Evolutionary conservation across 2,113 vertebrate species (phyloP).

Genomic region (Gorsachius goisagi): DNA sequence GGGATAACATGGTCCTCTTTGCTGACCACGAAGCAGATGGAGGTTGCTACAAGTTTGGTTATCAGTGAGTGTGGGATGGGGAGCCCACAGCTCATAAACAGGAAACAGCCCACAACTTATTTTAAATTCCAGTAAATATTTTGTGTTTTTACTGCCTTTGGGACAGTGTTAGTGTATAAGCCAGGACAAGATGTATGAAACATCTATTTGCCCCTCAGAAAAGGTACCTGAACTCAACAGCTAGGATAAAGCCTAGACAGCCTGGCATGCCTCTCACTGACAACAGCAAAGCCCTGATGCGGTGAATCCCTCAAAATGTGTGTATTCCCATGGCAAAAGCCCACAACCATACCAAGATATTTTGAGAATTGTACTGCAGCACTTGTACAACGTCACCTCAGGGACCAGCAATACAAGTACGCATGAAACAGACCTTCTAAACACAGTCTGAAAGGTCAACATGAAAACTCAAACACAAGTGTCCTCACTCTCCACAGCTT

Average conservation of each 20-base stretch:
- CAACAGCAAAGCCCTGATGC: neutral
- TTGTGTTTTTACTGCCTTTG: neutral
- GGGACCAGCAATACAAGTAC: neutral
- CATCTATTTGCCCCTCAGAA: neutral
- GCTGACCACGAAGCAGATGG: rapidly evolving
- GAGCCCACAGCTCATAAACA: neutral
- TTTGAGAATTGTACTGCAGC: neutral
- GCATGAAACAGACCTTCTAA: neutral
- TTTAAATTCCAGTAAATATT: conserved; percentile 4
- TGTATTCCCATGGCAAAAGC: neutral
- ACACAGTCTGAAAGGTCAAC: neutral
- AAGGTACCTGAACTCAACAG: neutral
- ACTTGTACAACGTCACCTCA: neutral
- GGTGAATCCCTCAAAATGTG: neutral
- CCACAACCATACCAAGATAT: neutral
- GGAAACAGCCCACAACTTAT: conserved; percentile 4
- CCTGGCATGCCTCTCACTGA: neutral
- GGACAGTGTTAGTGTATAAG: neutral
- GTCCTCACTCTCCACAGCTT: neutral
- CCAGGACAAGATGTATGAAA: neutral
- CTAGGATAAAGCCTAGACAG: neutral
- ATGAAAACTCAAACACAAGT: neutral
- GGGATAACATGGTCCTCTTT: neutral
- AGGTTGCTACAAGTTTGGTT: neutral
- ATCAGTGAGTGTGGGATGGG: neutral